Evolutionary conservation across 2,113 vertebrate species (phyloP), one percentile per base, ranked within the genome.

Genomic region (Cisticola juncidis): DNA sequence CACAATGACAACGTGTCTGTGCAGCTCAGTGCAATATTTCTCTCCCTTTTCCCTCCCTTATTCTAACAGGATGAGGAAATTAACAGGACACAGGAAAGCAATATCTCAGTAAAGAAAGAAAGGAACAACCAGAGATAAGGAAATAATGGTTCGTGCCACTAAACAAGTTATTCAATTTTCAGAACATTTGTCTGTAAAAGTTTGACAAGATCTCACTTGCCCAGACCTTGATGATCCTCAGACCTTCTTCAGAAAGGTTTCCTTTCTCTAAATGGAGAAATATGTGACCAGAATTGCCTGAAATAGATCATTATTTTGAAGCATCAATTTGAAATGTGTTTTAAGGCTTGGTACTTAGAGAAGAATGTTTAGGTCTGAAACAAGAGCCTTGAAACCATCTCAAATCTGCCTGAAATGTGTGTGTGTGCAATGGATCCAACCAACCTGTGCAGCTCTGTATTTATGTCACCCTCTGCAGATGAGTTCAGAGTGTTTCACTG

Each of bases 111-210:
- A 94, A 94, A 95, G 91, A 96, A 96, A 93, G 95, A 95, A 91
- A 96, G 92, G 95, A 97, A 96, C 65, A 94, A 51, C 53, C 54
- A 91, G 44, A 94, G 96, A 97, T 97, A 96, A 96, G 68, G 38
- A 92, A 94, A 92, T 80, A 91, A 97, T 66, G 21, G 33, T 40
- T 89, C 77, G 48, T 29, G 56, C 54, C 70, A 87, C 78, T 87
- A 73, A 94, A 85, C 61, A 73, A 92, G 42, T 33, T 72, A 89
- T 80, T 94, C 47, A 81, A 24, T 93, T 89, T 72, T 66, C 81
- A 61, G 73, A 92, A 91, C 45, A 65, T 84, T 92, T 91, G 45
- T 92, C 81, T 58, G 62, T 62, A 58, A 69, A 95, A 70, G 47
- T 94, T 94, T 91, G 92, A 89, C 90, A 87, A 81, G 92, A 91